Evolutionary conservation across 2,888 invertebrate species (phyloP), one percentile per base, ranked within the genome.

Genomic region (Epirrhoe alternata): DNA sequence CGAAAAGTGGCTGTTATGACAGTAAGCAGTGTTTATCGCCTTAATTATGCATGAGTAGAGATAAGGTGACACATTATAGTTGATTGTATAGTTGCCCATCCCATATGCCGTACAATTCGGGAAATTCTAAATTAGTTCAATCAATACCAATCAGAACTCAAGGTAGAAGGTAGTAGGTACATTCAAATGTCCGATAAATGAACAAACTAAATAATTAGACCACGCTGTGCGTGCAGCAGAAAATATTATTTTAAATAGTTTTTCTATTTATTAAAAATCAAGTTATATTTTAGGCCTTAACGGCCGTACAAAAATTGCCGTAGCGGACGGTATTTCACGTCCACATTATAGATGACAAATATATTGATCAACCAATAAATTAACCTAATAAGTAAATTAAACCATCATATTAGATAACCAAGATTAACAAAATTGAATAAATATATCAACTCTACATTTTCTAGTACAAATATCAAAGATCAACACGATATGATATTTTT

Each of bases 311-410:
- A 96, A 96, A 96, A 96, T 96, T 96, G 96, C 96, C 96, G 92
- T 95, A 94, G 95, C 94, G 95, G 95, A 95, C 95, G 95, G 94
- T 96, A 96, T 97, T 97, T 96, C 96, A 97, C 96, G 96, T 95
- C 96, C 95, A n/a, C n/a, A n/a, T n/a, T n/a, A n/a, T n/a, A n/a
- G n/a, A n/a, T n/a, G n/a, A n/a, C n/a, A n/a, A n/a, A n/a, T n/a
- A n/a, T n/a, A n/a, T n/a, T n/a, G n/a, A n/a, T n/a, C n/a, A n/a
- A n/a, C n/a, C n/a, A n/a, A n/a, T n/a, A n/a, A n/a, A n/a, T n/a
- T n/a, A n/a, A n/a, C n/a, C n/a, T n/a, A n/a, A n/a, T n/a, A n/a
- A n/a, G n/a, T n/a, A n/a, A n/a, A n/a, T n/a, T n/a, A n/a, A n/a
- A n/a, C n/a, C n/a, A n/a, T n/a, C n/a, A n/a, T n/a, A n/a, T n/a